Evolutionary conservation across 2,888 invertebrate species (phyloP), one percentile per base, ranked within the genome.

Genomic region (Trilocha varians): DNA sequence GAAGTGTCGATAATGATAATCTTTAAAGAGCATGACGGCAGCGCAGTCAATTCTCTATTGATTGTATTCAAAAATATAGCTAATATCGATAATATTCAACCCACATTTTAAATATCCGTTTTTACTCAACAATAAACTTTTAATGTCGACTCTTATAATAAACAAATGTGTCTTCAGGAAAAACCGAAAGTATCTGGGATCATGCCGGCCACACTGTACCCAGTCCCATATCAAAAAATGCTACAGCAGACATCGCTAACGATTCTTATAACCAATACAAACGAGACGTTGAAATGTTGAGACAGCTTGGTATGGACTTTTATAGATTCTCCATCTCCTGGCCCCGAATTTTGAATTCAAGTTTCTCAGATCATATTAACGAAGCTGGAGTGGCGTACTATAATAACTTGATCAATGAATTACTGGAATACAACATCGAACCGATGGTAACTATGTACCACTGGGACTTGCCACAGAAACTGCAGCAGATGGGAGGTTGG

Each of bases 261-360:
- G 88, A 91, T 62, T 88, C 89, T 25, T 91, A 90, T 62, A 82
- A 89, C 58, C 77, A 76, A 36, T 89, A 87, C 69, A 69, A 76
- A 52, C 75, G 87, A 36, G 91, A 92, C 55, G 79, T 91, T 0
- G 59, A 84, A 42, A 70, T 89, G 40, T 57, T 88, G 3, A 79
- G 78, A 39, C 63, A 82, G 5, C 53, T 90, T 3, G 88, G 88
- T 2, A 76, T 88, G 15, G 52, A 85, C 42, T 77, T 69, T 49
- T 88, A 88, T 54, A 57, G 68, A 66, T 63, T 89, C 53, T 88
- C 88, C 0, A 56, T 89, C 6, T 84, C 89, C 0, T 91, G 91
- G 91, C 52, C 89, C 0, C 69, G 91, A 32, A 71, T 92, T 13
- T 61, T 91, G 37, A 89, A 91, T 0, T 85, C 79, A 25, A 89